A percentile compares a stretch with the other conserved stretches of the same genome.
These are phyloP conservation scores for Gari tellinella DNA, from an alignment of 2,888 invertebrate genomes.

Conservation along the genomic window DNA sequence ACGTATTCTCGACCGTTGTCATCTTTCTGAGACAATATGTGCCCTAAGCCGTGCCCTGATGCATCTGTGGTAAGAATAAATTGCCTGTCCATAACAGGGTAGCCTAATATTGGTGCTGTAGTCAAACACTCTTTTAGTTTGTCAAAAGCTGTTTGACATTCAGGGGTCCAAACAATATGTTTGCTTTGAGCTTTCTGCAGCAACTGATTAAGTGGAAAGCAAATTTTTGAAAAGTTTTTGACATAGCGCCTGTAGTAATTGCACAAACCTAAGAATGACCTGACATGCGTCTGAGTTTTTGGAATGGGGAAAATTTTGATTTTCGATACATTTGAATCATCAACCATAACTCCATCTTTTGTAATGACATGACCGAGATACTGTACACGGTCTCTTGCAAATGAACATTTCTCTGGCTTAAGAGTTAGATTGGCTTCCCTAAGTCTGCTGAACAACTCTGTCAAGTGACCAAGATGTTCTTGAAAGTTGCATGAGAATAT, in stretches of 20 bases:
- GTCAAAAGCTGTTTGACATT: conserved; percentile 10
- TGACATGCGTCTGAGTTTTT: conserved; percentile 10
- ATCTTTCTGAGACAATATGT: too few species aligned
- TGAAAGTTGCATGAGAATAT: background rate
- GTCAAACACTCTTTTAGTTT: conserved; percentile 1
- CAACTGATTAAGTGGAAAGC: conserved; percentile 1
- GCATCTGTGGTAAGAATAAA: background rate
- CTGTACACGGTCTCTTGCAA: conserved; percentile 2
- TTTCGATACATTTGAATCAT: background rate
- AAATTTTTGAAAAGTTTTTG: conserved; percentile 8
- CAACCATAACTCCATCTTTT: conserved; percentile 12
- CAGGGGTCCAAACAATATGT: conserved; percentile 4
- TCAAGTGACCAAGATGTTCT: background rate
- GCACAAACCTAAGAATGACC: too few species aligned
- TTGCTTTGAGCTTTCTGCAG: conserved; percentile 3
- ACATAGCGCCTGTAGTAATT: conserved; percentile 5
- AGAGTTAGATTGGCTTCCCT: conserved; percentile 48
- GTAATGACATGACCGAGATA: conserved; percentile 23
- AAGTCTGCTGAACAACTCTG: too few species aligned
- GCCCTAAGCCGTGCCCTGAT: too few species aligned
- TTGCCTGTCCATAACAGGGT: background rate
- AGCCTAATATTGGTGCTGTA: background rate
- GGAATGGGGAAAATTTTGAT: conserved; percentile 14
- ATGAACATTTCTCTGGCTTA: too few species aligned
- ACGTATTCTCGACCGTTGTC: too few species aligned